Conservation (phyloP, 1,140 invertebrate species). For the Ooceraea biroi region DNA sequence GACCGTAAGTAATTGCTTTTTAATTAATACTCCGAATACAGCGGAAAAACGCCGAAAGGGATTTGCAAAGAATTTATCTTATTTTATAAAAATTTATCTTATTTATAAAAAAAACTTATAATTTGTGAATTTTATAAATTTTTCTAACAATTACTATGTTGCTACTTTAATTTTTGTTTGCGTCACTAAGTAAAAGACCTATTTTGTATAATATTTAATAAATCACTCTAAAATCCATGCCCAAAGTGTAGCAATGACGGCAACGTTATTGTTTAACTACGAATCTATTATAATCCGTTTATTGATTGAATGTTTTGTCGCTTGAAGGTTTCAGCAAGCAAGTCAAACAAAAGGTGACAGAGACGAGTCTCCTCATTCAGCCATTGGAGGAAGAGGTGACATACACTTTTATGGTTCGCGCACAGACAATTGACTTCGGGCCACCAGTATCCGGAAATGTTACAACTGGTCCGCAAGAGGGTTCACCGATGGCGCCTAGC, state of each 20-base stretch:
- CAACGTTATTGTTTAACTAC: constrained; percentile 2
- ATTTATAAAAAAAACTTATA: too few relatives aligned
- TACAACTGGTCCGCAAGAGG: constrained; percentile 97
- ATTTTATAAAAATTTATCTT: constrained; percentile 10
- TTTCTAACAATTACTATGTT: too few relatives aligned
- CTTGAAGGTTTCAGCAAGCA: constrained; percentile 94
- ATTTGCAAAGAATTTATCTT: constrained; percentile 31
- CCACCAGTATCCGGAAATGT: constrained; percentile 92
- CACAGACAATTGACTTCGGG: constrained; percentile 95
- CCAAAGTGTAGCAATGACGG: not conserved
- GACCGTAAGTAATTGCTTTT: constrained; percentile 89
- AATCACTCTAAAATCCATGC: too few relatives aligned
- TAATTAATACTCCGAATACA: constrained; percentile 12
- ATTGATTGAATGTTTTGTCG: constrained; percentile 49
- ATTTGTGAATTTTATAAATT: too few relatives aligned
- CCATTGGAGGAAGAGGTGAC: constrained; percentile 96
- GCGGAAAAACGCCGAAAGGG: not conserved
- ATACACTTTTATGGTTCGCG: constrained; percentile 96
- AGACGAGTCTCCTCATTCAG: constrained; percentile 92
- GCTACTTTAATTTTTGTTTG: too few relatives aligned
- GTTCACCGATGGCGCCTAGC: constrained; percentile 93
- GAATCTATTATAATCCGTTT: constrained; percentile 16
- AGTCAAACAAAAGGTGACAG: constrained; percentile 96
- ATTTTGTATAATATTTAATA: too few relatives aligned
- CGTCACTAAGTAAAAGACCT: too few relatives aligned